phyloP scores from a whole-genome alignment of 2,113 vertebrate genomes.

The Pseudolaguvia tuberculata region DNA sequence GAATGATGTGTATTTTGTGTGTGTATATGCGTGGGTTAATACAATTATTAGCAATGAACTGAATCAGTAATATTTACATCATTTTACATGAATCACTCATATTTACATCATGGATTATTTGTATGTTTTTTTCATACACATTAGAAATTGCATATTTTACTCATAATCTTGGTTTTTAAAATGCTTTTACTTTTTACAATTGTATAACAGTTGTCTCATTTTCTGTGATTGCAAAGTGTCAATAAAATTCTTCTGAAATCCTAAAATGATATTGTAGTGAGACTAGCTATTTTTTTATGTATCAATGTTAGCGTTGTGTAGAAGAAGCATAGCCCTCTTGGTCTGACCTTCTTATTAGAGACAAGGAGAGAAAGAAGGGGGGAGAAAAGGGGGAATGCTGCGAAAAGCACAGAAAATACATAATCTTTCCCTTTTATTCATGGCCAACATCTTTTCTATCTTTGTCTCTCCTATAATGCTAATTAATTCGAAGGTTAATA shows the following conservation, averaged over 20 bases:
- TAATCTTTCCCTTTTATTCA: background rate
- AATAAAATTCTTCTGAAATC: conserved; percentile 35
- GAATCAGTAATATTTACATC: background rate
- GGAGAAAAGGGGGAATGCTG: conserved; percentile 14
- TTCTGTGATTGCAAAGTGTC: conserved; percentile 33
- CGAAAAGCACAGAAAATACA: background rate
- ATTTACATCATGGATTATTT: background rate
- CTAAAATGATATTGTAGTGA: background rate
- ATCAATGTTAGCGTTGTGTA: background rate
- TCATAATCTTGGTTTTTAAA: conserved; percentile 16
- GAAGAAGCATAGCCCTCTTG: conserved; percentile 7
- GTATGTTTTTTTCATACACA: background rate
- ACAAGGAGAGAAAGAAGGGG: background rate
- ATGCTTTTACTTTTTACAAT: conserved; percentile 2
- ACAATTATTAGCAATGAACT: conserved; percentile 1
- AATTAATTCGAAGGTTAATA: background rate
- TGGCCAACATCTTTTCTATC: conserved; percentile 1
- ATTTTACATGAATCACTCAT: background rate
- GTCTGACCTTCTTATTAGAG: conserved; percentile 7
- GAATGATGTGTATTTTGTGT: conserved; percentile 8
- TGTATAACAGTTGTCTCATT: background rate
- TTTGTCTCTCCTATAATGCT: too few relatives aligned
- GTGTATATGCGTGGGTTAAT: background rate
- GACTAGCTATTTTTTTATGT: background rate
- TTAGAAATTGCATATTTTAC: background rate